Conservation (phyloP, 2,797 vertebrate species). For the Euphonia xanthogaster region DNA sequence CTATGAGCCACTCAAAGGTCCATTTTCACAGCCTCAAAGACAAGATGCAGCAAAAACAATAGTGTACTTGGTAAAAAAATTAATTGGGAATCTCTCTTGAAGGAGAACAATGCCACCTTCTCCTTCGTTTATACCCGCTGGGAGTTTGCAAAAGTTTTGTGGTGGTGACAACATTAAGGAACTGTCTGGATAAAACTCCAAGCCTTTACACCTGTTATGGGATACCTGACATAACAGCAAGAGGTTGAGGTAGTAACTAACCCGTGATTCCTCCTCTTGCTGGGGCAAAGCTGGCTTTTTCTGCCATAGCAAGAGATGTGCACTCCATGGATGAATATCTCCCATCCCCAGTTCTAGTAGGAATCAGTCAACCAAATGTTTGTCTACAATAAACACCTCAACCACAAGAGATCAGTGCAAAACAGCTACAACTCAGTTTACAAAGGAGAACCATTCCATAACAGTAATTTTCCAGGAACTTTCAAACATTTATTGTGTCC, state of each 20-base stretch:
- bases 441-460: neutral
- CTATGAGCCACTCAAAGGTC: neutral
- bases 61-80: neutral
- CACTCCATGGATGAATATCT: neutral
- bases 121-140: accelerated
- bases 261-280: neutral
- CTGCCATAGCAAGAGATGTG: accelerated
- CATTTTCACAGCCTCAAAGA: neutral
- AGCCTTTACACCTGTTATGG: neutral
- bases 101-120: neutral
- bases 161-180: neutral
- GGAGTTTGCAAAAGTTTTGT: neutral
- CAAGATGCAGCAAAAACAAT: neutral
- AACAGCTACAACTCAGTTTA: neutral
- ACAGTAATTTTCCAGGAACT: neutral
- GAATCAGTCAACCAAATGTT: neutral
- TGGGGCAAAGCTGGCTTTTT: neutral
- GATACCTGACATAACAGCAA: neutral
- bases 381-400: neutral
- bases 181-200: neutral
- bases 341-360: neutral
- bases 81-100: neutral
- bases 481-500: neutral
- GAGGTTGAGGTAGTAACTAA: neutral
- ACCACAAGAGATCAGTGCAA: neutral